Evolutionary conservation across 2,888 invertebrate genomes (phyloP).

Genomic region (Drosophila sordidapex): DNA sequence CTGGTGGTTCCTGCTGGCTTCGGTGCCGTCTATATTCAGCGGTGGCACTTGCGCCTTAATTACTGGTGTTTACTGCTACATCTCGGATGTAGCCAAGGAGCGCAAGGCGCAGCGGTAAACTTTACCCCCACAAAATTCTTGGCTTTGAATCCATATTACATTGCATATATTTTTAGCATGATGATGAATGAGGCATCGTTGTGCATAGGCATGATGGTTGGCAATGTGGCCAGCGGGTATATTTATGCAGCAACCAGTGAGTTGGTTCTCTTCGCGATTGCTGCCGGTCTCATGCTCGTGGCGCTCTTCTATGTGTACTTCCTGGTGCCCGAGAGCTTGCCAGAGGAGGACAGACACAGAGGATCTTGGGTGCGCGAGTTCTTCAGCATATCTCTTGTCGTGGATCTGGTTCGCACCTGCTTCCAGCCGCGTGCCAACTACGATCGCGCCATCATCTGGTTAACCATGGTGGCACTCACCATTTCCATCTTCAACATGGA

Average conservation of each 20-base stretch:
- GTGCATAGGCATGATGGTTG: slow-evolving; percentile 87
- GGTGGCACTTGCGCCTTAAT: slow-evolving; percentile 88
- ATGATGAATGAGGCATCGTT: slow-evolving; percentile 87
- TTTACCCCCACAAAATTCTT: neutral
- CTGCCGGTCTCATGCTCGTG: slow-evolving; percentile 68
- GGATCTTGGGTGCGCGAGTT: slow-evolving; percentile 83
- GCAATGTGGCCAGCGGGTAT: slow-evolving; percentile 87
- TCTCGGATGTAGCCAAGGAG: slow-evolving; percentile 88
- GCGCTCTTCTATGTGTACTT: slow-evolving; percentile 77
- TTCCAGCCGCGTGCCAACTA: slow-evolving; percentile 81
- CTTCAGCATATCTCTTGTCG: slow-evolving; percentile 82
- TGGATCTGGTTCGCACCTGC: slow-evolving; percentile 82
- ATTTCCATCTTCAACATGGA: slow-evolving; percentile 83
- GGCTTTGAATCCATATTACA: neutral
- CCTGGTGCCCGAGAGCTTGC: slow-evolving; percentile 83
- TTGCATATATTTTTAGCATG: slow-evolving; percentile 86
- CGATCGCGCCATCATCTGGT: slow-evolving; percentile 84
- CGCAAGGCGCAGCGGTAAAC: slow-evolving; percentile 84
- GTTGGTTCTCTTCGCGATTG: slow-evolving; percentile 78
- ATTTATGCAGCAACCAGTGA: slow-evolving; percentile 85
- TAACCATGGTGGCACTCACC: slow-evolving; percentile 82
- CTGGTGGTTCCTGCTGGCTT: slow-evolving; percentile 85
- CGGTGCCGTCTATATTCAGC: slow-evolving; percentile 87
- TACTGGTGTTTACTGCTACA: slow-evolving; percentile 88
- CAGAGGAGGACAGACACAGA: slow-evolving; percentile 68